Evolutionary conservation across 2,888 invertebrate genomes (phyloP), one percentile per base, ranked within the genome.

Genomic region (Salpingus planirostris): DNA sequence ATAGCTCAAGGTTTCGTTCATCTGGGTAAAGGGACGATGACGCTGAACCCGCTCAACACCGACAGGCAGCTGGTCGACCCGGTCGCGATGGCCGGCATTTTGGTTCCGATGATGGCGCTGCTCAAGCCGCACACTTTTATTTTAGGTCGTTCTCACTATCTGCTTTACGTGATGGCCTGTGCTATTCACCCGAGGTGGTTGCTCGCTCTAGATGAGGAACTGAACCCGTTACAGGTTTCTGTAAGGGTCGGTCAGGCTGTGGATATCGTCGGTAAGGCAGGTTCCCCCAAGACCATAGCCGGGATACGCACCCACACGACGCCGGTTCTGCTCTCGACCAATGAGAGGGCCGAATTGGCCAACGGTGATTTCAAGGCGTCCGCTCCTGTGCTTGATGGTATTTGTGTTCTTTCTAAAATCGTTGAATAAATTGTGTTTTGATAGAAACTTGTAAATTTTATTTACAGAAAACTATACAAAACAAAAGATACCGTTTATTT

Each of bases 221-320:
- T 96, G 30, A 83, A 88, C 59, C 89, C 93, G 31, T 68, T 95
- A 40, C 85, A 92, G 37, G 89, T 93, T 3, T 84, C 88, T 24
- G 95, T 97, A 1, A 76, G 89, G 42, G 88, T 90, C 8, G 89
- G 89, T 49, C 81, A 87, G 77, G 97, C 97, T 15, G 95, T 99
- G 3, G 98, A 99, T 69, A 90, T 93, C 3, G 96, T 99, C 11
- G 98, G 97, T 2, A 97, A 98, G 66, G 98, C 98, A 1, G 98
- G 98, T 24, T 95, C 93, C 37, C 98, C 98, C 1, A 98, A 97
- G 68, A 96, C 97, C 0, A 99, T 99, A 50, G 95, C 97, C 2
- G 98, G 98, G 12, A 97, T 98, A 55, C 98, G 96, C 65, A 99
- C 98, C 1, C 97, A 99, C 65, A 93, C 92, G 1, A 99, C 97